These are phyloP conservation scores for Parascotia fuliginaria DNA, from an alignment of 2,888 invertebrate genomes.

Conservation along the genomic window DNA sequence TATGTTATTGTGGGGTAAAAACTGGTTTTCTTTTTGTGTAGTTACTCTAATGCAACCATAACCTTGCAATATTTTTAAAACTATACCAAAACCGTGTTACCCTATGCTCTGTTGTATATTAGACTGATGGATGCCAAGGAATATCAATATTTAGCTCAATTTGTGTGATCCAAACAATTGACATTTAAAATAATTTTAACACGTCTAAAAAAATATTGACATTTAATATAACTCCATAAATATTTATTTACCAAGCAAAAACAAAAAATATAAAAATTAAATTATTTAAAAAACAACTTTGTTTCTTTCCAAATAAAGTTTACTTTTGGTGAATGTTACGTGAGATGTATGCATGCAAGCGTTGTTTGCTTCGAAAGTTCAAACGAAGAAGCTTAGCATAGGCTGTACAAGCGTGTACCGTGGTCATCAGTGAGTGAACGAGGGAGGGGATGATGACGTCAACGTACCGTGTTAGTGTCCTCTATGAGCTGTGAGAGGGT, in stretches of 20 bases:
- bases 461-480: slow-evolving; percentile 79
- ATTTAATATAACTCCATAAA: slow-evolving; percentile 5
- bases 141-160: slow-evolving; percentile 43
- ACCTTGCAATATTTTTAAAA: not conserved
- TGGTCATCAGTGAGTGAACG: slow-evolving; percentile 27
- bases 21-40: no score
- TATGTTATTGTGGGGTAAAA: no score
- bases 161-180: slow-evolving; percentile 44
- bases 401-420: slow-evolving; percentile 57
- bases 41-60: not conserved
- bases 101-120: not conserved
- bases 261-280: not conserved
- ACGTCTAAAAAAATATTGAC: slow-evolving; percentile 24
- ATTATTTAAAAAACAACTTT: not conserved
- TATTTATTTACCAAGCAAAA: not conserved
- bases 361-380: slow-evolving; percentile 43
- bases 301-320: slow-evolving; percentile 4
- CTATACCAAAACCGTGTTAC: not conserved
- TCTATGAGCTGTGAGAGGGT: slow-evolving; percentile 83
- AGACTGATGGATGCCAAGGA: not conserved
- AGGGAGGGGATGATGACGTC: not conserved
- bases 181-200: slow-evolving; percentile 4
- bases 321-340: slow-evolving; percentile 26
- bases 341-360: slow-evolving; percentile 56
- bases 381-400: slow-evolving; percentile 48